Evolutionary conservation across 2,888 invertebrate genomes (phyloP).

Genomic region (Tolmerus cingulatus): DNA sequence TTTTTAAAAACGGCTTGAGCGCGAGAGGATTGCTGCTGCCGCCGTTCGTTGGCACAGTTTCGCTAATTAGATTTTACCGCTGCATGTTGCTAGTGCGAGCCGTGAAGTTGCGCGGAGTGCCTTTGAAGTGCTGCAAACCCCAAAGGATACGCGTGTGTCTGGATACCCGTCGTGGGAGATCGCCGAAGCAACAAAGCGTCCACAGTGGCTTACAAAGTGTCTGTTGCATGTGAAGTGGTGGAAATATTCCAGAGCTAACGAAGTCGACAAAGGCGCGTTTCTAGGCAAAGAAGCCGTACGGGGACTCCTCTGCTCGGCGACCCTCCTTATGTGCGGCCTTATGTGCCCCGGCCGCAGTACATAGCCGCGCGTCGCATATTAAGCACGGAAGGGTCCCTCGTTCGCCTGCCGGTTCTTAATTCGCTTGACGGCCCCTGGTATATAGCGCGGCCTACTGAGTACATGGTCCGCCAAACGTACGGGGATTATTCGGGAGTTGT

Average conservation of each 20-base stretch:
- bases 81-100: not conserved
- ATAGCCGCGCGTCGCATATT: slow-evolving; percentile 5
- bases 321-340: not conserved
- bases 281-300: not conserved
- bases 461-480: not conserved
- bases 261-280: not conserved
- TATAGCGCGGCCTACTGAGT: not conserved
- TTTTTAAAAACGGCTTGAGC: slow-evolving; percentile 1
- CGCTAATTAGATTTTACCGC: not conserved
- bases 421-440: not conserved
- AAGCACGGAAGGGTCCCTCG: slow-evolving; percentile 7
- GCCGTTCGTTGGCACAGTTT: not conserved
- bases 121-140: not conserved
- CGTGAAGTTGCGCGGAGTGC: not conserved
- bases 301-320: not conserved
- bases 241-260: not conserved
- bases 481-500: not conserved
- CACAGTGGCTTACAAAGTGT: not conserved
- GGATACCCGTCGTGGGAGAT: slow-evolving; percentile 5
- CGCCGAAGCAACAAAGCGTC: not conserved
- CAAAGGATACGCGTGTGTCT: not conserved
- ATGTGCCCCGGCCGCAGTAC: not conserved
- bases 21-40: not conserved
- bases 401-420: not conserved
- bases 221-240: not conserved